These are phyloP conservation scores for Philhelius pedissequus DNA, from an alignment of 2,888 invertebrate species.

Conservation along the genomic window DNA sequence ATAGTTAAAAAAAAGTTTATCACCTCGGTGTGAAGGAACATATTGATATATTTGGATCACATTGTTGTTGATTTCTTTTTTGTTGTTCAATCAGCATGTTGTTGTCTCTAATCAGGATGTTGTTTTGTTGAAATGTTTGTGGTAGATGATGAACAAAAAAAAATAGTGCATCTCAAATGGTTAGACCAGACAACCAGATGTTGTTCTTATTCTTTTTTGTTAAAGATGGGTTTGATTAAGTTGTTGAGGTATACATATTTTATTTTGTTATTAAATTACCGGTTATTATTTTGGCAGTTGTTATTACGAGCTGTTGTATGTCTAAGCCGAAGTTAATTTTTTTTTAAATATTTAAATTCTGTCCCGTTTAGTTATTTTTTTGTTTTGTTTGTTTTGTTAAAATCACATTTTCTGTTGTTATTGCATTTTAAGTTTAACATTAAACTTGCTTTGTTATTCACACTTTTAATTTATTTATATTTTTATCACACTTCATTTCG, in stretches of 20 bases:
- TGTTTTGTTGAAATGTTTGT: background rate
- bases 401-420: conserved; percentile 59
- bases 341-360: background rate
- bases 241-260: conserved; percentile 36
- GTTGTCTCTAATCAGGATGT: conserved; percentile 49
- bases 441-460: conserved; percentile 38
- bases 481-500: conserved; percentile 65
- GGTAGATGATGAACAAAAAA: background rate
- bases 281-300: conserved; percentile 35
- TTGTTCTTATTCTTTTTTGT: background rate
- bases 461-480: conserved; percentile 14
- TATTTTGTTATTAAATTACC: background rate
- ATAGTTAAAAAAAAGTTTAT: conserved; percentile 39
- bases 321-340: background rate
- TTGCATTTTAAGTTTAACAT: conserved; percentile 41
- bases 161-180: background rate
- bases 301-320: background rate
- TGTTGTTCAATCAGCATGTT: conserved; percentile 49
- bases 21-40: conserved; percentile 66
- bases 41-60: conserved; percentile 50
- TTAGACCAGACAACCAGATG: background rate
- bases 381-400: conserved; percentile 18
- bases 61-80: too few relatives aligned
- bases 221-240: conserved; percentile 12
- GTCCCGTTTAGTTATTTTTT: background rate